Conservation (phyloP, 2,888 invertebrate genomes). For the Plemyria rubiginata region DNA sequence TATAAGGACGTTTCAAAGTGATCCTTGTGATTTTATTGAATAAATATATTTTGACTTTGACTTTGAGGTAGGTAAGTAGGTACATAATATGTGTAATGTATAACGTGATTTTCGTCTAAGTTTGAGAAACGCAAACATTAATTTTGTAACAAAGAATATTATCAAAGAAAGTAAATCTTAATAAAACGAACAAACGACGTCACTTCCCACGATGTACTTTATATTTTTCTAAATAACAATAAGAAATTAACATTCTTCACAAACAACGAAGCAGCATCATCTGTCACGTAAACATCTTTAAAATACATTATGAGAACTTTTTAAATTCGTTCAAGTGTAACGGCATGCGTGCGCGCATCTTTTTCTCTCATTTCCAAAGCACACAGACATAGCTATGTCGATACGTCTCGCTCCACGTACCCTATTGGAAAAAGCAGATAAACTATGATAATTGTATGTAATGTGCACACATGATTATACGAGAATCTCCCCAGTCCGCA, state of each 20-base stretch:
- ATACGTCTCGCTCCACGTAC: constrained; percentile 77
- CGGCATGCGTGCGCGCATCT: constrained; percentile 66
- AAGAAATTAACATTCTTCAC: constrained; percentile 26
- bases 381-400: constrained; percentile 68
- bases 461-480: constrained; percentile 62
- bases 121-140: too few relatives aligned
- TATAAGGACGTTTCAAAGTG: too few relatives aligned
- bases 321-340: constrained; percentile 73
- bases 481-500: constrained; percentile 56
- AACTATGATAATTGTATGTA: constrained; percentile 80
- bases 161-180: background rate
- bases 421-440: constrained; percentile 82
- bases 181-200: too few relatives aligned
- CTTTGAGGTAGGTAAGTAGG: too few relatives aligned
- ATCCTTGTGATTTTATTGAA: too few relatives aligned
- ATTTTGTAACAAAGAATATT: too few relatives aligned
- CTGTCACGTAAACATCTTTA: constrained; percentile 42
- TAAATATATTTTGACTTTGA: too few relatives aligned
- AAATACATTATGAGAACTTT: constrained; percentile 69
- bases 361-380: constrained; percentile 71
- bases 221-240: constrained; percentile 1
- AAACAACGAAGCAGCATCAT: constrained; percentile 28
- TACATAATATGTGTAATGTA: too few relatives aligned
- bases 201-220: background rate
- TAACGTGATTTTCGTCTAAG: too few relatives aligned